A percentile compares a stretch with the other conserved stretches of the same genome.
phyloP scores from a whole-genome alignment of 2,113 vertebrate species.

The Paradisaea rubra region DNA sequence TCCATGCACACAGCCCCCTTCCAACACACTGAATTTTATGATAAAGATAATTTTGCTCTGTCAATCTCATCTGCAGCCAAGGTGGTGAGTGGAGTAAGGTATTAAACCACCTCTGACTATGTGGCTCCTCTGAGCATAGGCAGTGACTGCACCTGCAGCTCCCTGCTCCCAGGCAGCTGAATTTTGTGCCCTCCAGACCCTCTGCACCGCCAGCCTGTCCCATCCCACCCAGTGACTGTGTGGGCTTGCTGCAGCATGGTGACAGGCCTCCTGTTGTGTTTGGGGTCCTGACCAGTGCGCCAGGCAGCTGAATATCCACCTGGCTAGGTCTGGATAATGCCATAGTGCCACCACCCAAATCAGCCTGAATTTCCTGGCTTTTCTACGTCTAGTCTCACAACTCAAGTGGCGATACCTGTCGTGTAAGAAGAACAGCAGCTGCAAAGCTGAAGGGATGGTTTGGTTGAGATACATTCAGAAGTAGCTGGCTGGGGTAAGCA shows the following conservation, averaged over 20 bases:
- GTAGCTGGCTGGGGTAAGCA: accelerated
- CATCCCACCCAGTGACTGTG: background rate
- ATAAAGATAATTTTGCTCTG: background rate
- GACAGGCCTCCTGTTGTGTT: background rate
- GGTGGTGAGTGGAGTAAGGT: background rate
- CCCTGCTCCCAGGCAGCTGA: background rate
- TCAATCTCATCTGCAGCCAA: background rate
- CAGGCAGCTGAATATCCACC: background rate
- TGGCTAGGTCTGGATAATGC: background rate
- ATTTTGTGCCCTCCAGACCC: background rate
- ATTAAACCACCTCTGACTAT: background rate
- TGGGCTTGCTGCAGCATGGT: background rate
- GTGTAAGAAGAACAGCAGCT: accelerated
- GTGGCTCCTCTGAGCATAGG: background rate
- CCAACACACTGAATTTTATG: background rate
- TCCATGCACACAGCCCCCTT: background rate
- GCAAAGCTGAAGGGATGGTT: background rate
- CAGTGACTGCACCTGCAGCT: background rate
- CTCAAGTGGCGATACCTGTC: background rate
- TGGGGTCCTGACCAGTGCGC: accelerated
- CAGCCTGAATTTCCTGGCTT: background rate
- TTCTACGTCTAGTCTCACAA: background rate
- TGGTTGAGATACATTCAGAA: background rate
- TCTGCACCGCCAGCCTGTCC: background rate
- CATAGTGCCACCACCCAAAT: background rate